Conservation (phyloP, 2,888 invertebrate genomes). For the Spatulosminthurus flaviceps region DNA sequence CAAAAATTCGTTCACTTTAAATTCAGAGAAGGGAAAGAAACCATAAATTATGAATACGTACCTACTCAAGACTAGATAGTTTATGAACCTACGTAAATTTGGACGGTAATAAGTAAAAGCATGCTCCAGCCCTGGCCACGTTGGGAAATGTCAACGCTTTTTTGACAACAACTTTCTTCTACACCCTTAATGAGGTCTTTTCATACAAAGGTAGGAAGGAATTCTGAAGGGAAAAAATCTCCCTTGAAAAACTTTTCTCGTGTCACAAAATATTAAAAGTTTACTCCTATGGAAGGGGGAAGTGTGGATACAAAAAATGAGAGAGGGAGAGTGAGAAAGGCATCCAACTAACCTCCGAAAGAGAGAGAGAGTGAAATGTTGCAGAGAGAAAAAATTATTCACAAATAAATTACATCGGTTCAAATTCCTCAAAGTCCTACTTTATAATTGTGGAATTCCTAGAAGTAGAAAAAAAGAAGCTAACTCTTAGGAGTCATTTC, state of each 20-base stretch:
- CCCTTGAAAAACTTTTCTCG: neutral
- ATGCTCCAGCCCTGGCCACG: no score
- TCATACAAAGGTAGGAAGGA: neutral
- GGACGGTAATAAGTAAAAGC: neutral
- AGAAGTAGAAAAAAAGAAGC: no score
- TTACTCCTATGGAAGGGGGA: neutral
- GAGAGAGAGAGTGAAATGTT: neutral
- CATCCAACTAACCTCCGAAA: no score
- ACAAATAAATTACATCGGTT: constrained; percentile 12
- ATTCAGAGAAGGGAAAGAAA: no score
- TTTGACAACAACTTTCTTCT: neutral
- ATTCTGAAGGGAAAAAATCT: neutral
- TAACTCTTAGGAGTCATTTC: no score
- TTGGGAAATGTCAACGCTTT: neutral
- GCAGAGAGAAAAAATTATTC: neutral
- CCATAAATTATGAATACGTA: no score
- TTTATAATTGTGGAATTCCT: constrained; percentile 2
- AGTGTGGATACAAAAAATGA: neutral
- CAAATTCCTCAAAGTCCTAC: constrained; percentile 1
- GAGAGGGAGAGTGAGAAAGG: no score
- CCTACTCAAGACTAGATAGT: no score
- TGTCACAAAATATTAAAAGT: neutral
- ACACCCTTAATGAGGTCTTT: no score
- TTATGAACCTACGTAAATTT: no score
- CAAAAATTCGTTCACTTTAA: no score